Percentiles rank a stretch among this genome's conserved stretches.
phyloP scores from a whole-genome alignment of 2,888 invertebrate genomes.

The Fragum sueziense region DNA sequence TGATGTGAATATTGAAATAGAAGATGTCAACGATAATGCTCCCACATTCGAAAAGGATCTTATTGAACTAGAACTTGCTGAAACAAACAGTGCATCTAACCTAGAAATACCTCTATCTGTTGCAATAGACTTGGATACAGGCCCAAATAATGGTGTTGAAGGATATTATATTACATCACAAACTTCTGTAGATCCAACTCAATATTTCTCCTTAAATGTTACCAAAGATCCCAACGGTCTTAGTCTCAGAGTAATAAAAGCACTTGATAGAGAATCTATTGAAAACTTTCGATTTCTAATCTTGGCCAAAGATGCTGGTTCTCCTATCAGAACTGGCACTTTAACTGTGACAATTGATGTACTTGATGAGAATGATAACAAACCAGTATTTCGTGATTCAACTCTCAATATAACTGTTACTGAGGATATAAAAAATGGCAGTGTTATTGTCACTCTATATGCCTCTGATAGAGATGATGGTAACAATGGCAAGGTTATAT shows the following conservation, averaged over 20 bases:
- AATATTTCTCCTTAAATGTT: slow-evolving; percentile 16
- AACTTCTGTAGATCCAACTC: slow-evolving; percentile 16
- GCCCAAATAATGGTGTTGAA: slow-evolving; percentile 57
- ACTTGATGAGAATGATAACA: slow-evolving; percentile 68
- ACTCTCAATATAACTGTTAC: slow-evolving; percentile 56
- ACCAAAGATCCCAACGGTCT: slow-evolving; percentile 18
- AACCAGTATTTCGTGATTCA: slow-evolving; percentile 58
- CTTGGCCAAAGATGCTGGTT: slow-evolving; percentile 63
- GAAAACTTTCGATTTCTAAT: slow-evolving; percentile 51
- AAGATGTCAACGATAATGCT: slow-evolving; percentile 66
- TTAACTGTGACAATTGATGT: slow-evolving; percentile 60
- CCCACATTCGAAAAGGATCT: slow-evolving; percentile 57
- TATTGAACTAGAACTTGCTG: slow-evolving; percentile 52
- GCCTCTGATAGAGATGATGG: slow-evolving; percentile 94
- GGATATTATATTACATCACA: slow-evolving; percentile 55
- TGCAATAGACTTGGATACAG: slow-evolving; percentile 62
- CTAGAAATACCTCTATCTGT: slow-evolving; percentile 40
- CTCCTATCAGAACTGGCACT: slow-evolving; percentile 63
- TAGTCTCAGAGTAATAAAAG: slow-evolving; percentile 51
- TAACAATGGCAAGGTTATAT: slow-evolving; percentile 86
- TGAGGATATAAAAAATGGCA: slow-evolving; percentile 60
- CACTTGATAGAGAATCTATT: slow-evolving; percentile 56
- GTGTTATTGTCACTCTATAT: slow-evolving; percentile 84
- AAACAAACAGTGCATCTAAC: slow-evolving; percentile 47
- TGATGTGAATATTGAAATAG: slow-evolving; percentile 48